Evolutionary conservation across 2,113 vertebrate genomes (phyloP).

Genomic region (Paratilapia polleni): DNA sequence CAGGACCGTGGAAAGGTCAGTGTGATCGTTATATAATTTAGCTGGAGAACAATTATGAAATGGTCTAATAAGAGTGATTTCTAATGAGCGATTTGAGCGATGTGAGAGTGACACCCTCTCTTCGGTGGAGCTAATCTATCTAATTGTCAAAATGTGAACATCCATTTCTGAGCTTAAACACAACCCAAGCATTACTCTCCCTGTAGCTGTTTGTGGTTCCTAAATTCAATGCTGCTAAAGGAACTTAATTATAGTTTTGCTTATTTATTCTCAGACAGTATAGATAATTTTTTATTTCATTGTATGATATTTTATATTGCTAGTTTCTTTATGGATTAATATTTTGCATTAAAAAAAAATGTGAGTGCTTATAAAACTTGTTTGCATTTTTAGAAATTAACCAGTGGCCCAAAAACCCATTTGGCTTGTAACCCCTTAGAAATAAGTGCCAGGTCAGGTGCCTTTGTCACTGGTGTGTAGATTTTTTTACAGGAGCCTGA

Average conservation of each 20-base stretch:
- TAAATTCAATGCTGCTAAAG: background rate
- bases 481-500: background rate
- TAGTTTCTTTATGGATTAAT: background rate
- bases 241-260: background rate
- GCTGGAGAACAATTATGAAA: slow-evolving; percentile 65
- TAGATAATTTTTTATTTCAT: background rate
- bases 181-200: background rate
- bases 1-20: slow-evolving; percentile 65
- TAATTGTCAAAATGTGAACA: slow-evolving; percentile 42
- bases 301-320: background rate
- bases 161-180: slow-evolving; percentile 14
- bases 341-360: background rate
- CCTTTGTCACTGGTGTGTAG: background rate
- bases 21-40: slow-evolving; percentile 67
- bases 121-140: slow-evolving; percentile 33
- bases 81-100: slow-evolving; percentile 43
- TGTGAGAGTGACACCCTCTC: slow-evolving; percentile 33
- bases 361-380: background rate
- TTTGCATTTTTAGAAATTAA: background rate
- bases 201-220: background rate
- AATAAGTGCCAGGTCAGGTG: background rate
- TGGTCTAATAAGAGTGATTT: slow-evolving; percentile 59
- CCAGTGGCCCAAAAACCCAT: background rate
- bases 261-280: background rate
- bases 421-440: background rate